Evolutionary conservation across 2,888 invertebrate species (phyloP).

Genomic region (Polymixis lichenea): DNA sequence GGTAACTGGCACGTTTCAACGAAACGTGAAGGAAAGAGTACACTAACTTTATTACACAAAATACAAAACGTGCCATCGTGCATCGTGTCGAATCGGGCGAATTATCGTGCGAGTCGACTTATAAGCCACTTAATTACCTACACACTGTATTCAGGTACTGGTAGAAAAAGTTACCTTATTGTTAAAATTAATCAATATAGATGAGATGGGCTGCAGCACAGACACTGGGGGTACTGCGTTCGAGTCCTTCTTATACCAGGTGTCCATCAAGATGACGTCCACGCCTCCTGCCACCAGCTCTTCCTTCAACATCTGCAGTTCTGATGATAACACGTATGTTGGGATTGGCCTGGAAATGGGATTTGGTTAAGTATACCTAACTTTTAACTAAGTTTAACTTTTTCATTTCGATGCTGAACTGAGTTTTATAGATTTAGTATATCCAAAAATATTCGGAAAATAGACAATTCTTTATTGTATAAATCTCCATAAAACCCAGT

Average conservation of each 20-base stretch:
- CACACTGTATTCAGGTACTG: background rate
- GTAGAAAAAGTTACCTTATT: conserved; percentile 91
- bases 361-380: no score
- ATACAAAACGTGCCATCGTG: no score
- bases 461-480: background rate
- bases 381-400: no score
- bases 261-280: conserved; percentile 95
- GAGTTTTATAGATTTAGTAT: background rate
- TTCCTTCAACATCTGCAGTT: conserved; percentile 96
- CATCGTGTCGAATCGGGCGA: no score
- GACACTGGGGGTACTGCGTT: conserved; percentile 99
- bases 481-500: background rate
- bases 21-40: no score
- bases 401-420: no score
- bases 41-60: no score
- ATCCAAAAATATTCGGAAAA: background rate
- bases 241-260: conserved; percentile 99
- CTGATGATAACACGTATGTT: conserved; percentile 97
- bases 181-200: conserved; percentile 98
- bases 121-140: background rate
- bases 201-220: conserved; percentile 98
- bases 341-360: conserved; percentile 94
- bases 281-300: conserved; percentile 95
- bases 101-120: no score
- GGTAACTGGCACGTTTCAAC: no score